Conservation (phyloP, 2,797 vertebrate genomes). For the Cygnus olor region DNA sequence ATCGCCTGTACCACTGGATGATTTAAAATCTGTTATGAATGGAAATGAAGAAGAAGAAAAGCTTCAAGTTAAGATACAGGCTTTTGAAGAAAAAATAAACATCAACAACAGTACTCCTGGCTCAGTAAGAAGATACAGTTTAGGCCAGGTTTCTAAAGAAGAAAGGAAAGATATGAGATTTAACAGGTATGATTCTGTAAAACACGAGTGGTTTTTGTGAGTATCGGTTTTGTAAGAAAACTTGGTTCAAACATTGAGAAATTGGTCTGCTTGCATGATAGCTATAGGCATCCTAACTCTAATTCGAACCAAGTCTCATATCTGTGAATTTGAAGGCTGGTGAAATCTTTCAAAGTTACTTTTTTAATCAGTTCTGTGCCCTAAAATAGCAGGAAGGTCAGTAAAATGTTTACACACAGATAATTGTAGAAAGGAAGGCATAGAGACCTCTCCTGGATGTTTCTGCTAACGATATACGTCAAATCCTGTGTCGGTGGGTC, state of each 20-base stretch:
- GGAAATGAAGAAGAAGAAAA: conserved; percentile 77
- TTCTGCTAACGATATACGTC: background rate
- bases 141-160: conserved; percentile 83
- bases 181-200: conserved; percentile 83
- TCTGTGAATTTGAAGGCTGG: background rate
- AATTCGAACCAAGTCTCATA: background rate
- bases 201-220: background rate
- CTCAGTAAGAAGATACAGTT: conserved; percentile 84
- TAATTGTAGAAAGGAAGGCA: background rate
- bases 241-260: background rate
- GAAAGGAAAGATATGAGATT: conserved; percentile 88
- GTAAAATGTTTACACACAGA: background rate
- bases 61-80: conserved; percentile 86
- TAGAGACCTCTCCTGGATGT: background rate
- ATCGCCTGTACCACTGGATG: conserved; percentile 51
- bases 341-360: background rate
- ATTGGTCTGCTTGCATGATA: background rate
- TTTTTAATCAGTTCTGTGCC: background rate
- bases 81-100: conserved; percentile 84
- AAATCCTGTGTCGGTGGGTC: background rate
- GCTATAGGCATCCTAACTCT: background rate
- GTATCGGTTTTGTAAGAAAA: background rate
- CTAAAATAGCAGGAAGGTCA: background rate
- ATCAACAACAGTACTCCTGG: conserved; percentile 72
- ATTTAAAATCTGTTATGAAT: conserved; percentile 53